Evolutionary conservation across 2,888 invertebrate species (phyloP).

Genomic region (Empis livida): DNA sequence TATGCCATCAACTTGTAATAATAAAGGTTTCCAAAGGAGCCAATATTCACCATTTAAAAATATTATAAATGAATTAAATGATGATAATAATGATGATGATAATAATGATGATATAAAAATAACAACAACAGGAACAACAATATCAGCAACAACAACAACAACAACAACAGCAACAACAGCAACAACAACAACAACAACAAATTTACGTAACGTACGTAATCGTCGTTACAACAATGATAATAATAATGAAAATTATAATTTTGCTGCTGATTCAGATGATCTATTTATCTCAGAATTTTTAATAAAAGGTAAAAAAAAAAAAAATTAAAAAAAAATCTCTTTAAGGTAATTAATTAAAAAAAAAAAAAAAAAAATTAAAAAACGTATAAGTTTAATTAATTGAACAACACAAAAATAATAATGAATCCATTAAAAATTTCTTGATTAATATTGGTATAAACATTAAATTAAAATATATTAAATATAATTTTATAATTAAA

Average conservation of each 20-base stretch:
- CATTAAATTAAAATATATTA: too few species aligned
- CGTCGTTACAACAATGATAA: background rate
- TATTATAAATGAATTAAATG: background rate
- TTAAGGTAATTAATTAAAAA: too few species aligned
- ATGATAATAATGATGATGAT: background rate
- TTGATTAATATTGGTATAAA: too few species aligned
- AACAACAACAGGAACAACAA: background rate
- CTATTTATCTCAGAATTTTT: slow-evolving; percentile 5
- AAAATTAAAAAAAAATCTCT: too few species aligned
- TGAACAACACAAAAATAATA: too few species aligned
- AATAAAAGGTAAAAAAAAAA: slow-evolving; percentile 6
- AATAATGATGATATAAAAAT: background rate
- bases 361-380: too few species aligned
- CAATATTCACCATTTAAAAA: slow-evolving; percentile 4
- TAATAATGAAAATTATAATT: background rate
- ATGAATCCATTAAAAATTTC: too few species aligned
- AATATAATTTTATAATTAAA: too few species aligned
- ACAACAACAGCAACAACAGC: too few species aligned
- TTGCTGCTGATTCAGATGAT: slow-evolving; percentile 3
- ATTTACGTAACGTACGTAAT: background rate
- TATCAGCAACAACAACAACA: too few species aligned
- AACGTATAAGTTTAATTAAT: too few species aligned
- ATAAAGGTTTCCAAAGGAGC: slow-evolving; percentile 8
- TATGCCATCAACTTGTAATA: slow-evolving; percentile 9
- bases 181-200: too few species aligned